Evolutionary conservation across 2,888 invertebrate species (phyloP).

Genomic region (Stenotaenia linearis): DNA sequence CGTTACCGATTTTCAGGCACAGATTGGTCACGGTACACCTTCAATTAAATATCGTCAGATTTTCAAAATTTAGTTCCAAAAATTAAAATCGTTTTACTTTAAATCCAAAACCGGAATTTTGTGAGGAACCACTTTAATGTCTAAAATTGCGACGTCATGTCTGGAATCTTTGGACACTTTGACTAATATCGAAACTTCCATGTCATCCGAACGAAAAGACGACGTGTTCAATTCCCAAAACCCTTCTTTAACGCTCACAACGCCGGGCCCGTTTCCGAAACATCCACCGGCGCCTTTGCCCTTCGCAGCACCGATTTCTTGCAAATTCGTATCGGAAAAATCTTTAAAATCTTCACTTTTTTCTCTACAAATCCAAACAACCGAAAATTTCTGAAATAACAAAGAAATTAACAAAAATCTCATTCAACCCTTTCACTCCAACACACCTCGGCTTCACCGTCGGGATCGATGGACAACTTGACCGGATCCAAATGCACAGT

Average conservation of each 20-base stretch:
- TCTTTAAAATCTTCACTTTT: background rate
- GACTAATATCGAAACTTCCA: background rate
- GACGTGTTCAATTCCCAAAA: background rate
- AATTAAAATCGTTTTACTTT: background rate
- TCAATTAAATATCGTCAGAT: background rate
- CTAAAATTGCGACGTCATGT: background rate
- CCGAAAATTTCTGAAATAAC: background rate
- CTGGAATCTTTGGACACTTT: background rate
- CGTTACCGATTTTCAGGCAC: background rate
- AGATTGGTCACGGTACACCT: background rate
- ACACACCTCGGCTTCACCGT: background rate
- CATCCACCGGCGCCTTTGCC: background rate
- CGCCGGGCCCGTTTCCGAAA: background rate
- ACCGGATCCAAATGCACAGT: background rate
- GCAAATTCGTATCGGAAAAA: too few relatives aligned
- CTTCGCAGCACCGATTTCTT: too few relatives aligned
- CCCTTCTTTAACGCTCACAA: background rate
- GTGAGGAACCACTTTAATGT: background rate
- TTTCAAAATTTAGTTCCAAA: background rate
- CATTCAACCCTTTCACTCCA: too few relatives aligned
- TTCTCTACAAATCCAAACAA: background rate
- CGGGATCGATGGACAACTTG: background rate
- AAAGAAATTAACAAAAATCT: background rate
- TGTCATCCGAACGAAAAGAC: background rate
- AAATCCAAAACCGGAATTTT: background rate